Percentiles rank a stretch among this genome's conserved stretches.
Evolutionary conservation across 2,888 invertebrate genomes (phyloP).

Genomic region (Microplitis manilae): DNA sequence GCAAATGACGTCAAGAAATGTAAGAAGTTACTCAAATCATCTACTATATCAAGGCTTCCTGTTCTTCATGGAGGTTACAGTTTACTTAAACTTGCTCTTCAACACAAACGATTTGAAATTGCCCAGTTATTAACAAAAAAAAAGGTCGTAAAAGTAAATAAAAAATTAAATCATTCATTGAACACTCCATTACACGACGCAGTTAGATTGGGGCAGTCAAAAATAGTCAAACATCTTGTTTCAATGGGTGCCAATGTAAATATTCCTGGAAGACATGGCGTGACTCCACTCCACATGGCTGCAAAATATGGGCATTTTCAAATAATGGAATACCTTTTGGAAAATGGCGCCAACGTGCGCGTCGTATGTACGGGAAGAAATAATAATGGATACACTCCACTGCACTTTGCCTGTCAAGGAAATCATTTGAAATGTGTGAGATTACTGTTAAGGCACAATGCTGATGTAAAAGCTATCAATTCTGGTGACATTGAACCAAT

Average conservation of each 20-base stretch:
- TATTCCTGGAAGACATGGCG: not conserved
- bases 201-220: not conserved
- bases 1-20: too few species aligned
- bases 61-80: too few species aligned
- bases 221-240: not conserved
- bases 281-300: not conserved
- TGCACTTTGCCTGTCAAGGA: not conserved
- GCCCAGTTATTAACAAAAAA: too few species aligned
- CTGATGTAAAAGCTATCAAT: not conserved
- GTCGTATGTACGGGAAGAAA: not conserved
- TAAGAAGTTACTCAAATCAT: too few species aligned
- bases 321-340: not conserved
- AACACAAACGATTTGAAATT: too few species aligned
- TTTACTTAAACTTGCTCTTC: too few species aligned
- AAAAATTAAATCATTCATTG: not conserved
- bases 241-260: not conserved
- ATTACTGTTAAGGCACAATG: not conserved
- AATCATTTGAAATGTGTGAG: not conserved
- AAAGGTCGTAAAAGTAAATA: not conserved
- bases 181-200: not conserved
- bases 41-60: too few species aligned
- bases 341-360: not conserved
- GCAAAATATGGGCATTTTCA: not conserved
- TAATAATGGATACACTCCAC: not conserved
- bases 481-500: not conserved